Base-by-base conservation (phyloP, 2,113 vertebrate species). In the Trinectes maculatus region DNA sequence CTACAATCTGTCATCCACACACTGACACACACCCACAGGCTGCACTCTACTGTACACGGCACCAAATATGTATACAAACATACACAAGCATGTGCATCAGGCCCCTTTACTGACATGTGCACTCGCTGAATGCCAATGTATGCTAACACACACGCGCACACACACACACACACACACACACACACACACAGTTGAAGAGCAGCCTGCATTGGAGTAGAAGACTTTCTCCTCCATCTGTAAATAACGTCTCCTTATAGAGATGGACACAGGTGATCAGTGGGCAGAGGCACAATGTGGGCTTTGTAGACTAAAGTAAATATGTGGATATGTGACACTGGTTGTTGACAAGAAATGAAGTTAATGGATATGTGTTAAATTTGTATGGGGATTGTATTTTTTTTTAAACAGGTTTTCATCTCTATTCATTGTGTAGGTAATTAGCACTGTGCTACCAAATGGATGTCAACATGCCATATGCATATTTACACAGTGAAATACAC, bases 21-120 rank as follows among this genome's bases (percentile, higher is more conserved):
- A 21, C 29, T 3, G 25, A 57, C 51, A 39, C 7, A 51, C 47
- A 40, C 31, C 55, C 46, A 22, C 70, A 46, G 48, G 37, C 68
- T 24, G 40, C 5, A 6, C 13, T 15, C 5, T 16, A 15, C 5
- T n/a, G 46, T 42, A 37, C 3, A 36, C 5, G 28, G 19, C 44
- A 3, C 5, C 25, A 24, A 28, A 11, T 21, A 33, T 25, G 24
- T 21, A 11, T 25, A 66, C 33, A 51, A 4, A 58, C 25, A 56
- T 2, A 46, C 26, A 53, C 6, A 21, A 16, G 47, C 21, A 22
- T 11, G 37, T 19, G 19, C 67, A 65, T 4, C n/a, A 18, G 52
- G 24, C 19, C 2, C n/a, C 6, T 15, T 33, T 5, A 26, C 31
- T 25, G 34, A 55, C 40, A 19, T 19, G 53, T 11, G 7, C 21